Base-by-base conservation (phyloP, 2,113 vertebrate genomes). In the Podiceps cristatus region DNA sequence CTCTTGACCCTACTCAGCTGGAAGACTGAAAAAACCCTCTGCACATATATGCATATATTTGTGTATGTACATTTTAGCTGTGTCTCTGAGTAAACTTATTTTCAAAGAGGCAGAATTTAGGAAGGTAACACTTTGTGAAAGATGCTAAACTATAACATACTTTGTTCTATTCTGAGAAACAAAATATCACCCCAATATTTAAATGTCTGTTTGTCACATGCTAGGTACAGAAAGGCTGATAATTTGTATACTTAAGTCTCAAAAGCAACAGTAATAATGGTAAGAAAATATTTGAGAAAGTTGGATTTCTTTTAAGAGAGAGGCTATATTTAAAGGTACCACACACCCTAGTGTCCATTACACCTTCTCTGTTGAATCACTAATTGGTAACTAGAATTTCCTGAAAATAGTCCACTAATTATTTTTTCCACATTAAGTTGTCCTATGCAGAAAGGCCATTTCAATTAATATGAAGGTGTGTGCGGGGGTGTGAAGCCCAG, bases 351-450 rank as follows among this genome's bases (percentile, higher is more conserved):
- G 12, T n/a, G 84, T 52, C 91, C 80, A 85, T 81, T 72, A 87
- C 35, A 78, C 9, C 13, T 49, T 80, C 71, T 75, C 55, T 7
- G 18, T 5, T 76, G 66, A 95, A 86, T 82, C 71, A 90, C 67
- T 93, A 95, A 95, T 66, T 64, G 63, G 81, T 42, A 95, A 94
- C 92, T 56, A 91, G 92, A 94, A 95, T 91, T 95, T 96, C 81
- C 77, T 95, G 93, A 96, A 96, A 95, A 93, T 42, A 86, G 62
- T 45, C 89, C 78, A 80, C 75, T 93, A 95, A 96, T 96, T 95
- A 94, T 79, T 94, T 94, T 89, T 94, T 95, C 94, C 81, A 88
- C 88, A 83, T 93, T 92, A 94, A 88, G 78, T 66, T 88, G 75
- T 92, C 78, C 78, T 90, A 59, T 53, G 80, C 75, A 92, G 78